Evolutionary conservation across 2,797 vertebrate genomes (phyloP).

Genomic region (Pygocentrus nattereri): DNA sequence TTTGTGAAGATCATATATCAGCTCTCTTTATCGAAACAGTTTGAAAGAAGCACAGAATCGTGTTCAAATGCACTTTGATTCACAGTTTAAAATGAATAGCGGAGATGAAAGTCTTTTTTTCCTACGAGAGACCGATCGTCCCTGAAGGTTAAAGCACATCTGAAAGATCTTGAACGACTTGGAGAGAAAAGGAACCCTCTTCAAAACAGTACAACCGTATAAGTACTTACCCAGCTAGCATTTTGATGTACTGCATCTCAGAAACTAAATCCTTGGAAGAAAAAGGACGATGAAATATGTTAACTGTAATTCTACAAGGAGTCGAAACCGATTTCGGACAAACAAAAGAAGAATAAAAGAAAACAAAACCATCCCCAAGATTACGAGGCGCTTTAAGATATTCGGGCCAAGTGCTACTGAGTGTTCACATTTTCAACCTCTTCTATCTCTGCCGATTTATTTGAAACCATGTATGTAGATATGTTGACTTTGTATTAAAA

Average conservation of each 20-base stretch:
- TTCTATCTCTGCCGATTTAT: slow-evolving; percentile 88
- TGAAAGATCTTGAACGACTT: slow-evolving; percentile 11
- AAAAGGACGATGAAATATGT: not conserved
- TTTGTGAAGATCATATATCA: slow-evolving; percentile 25
- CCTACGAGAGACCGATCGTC: not conserved
- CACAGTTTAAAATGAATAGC: slow-evolving; percentile 11
- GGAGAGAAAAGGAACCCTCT: not conserved
- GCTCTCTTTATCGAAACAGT: not conserved
- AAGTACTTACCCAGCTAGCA: slow-evolving; percentile 7
- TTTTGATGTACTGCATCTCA: slow-evolving; percentile 2
- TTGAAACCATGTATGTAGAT: slow-evolving; percentile 96
- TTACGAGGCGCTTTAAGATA: slow-evolving; percentile 66
- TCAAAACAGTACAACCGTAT: not conserved
- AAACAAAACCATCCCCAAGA: slow-evolving; percentile 49
- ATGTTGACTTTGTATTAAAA: slow-evolving; percentile 99
- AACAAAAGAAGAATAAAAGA: slow-evolving; percentile 66
- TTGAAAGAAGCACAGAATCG: slow-evolving; percentile 1
- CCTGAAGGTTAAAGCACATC: slow-evolving; percentile 37
- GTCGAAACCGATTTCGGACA: slow-evolving; percentile 65
- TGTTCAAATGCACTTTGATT: slow-evolving; percentile 37
- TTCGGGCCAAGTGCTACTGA: slow-evolving; percentile 76
- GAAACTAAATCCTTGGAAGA: not conserved
- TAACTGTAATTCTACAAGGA: slow-evolving; percentile 66
- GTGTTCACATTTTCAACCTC: slow-evolving; percentile 71
- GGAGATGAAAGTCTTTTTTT: slow-evolving; percentile 18